Evolutionary conservation across 2,888 invertebrate species (phyloP), one percentile per base, ranked within the genome.

Genomic region (Nipponacmea schrenckii): DNA sequence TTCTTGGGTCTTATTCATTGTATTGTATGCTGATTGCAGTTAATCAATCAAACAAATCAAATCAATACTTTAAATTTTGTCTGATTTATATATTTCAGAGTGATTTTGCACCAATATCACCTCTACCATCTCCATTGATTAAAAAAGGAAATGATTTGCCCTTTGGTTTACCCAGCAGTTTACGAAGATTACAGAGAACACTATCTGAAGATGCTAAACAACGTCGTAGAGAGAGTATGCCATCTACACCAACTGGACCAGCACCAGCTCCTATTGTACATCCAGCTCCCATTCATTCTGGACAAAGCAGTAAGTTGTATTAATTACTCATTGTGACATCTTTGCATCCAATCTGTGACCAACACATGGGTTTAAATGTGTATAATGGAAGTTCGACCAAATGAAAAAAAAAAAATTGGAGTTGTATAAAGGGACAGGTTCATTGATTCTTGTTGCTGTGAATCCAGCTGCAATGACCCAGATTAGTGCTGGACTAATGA

Each of bases 131-230:
- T 39, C 79, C 82, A 8, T 63, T 79, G 64, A 71, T 79, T 64
- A 72, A 78, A 17, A 81, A 80, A 68, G 71, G 76, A 39, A 79
- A 80, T 70, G 81, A 81, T 31, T 70, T 79, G 44, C 74, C 79
- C 1, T 72, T 77, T 45, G 69, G 69, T 31, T 72, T 83, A 26
- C 85, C 85, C 7, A 81, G 83, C 14, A 81, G 81, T 62, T 81
- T 86, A 20, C 82, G 87, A 3, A 80, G 89, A 10, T 82, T 87
- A 17, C 89, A 89, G 71, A 83, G 89, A 45, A 87, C 88, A 0
- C 74, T 88, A 73, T 89, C 89, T 0, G 89, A 89, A 77, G 90
- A 90, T 77, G 84, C 87, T 66, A 82, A 87, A 64, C 80, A 86
- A 31, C 77, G 87, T n/a, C 77, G 89, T 17, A 81, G 89, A 66